These are phyloP conservation scores for Halocynthia roretzi DNA, from an alignment of 23 tunicate species.

Conservation along the genomic window DNA sequence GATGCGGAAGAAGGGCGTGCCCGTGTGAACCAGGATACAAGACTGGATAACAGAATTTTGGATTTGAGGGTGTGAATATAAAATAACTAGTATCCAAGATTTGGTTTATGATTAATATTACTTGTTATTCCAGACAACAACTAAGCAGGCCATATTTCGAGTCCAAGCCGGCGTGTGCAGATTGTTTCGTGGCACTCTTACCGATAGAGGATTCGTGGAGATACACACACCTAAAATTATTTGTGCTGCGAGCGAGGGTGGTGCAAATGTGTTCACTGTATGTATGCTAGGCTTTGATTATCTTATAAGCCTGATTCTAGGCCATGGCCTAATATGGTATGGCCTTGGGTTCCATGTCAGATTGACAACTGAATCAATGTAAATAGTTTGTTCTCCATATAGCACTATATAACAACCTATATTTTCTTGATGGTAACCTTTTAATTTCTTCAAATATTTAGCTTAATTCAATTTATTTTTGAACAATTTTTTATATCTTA, in stretches of 20 bases:
- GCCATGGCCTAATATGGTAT: no score
- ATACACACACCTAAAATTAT: slow-evolving; percentile 98
- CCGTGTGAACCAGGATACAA: slow-evolving; percentile 90
- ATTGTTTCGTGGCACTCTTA: slow-evolving; percentile 69
- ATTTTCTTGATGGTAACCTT: no score
- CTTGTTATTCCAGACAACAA: slow-evolving; percentile 54
- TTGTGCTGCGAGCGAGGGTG: slow-evolving; percentile 98
- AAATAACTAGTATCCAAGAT: background rate
- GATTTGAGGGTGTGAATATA: slow-evolving; percentile 63
- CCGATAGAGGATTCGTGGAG: slow-evolving; percentile 88
- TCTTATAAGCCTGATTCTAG: no score
- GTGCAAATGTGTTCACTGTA: slow-evolving; percentile 96
- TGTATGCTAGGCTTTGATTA: no score
- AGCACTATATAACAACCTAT: no score
- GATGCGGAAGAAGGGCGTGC: slow-evolving; percentile 62
- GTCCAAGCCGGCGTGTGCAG: slow-evolving; percentile 95
- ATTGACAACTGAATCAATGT: no score
- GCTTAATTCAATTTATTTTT: no score
- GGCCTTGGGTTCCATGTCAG: no score
- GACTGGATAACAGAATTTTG: slow-evolving; percentile 89
- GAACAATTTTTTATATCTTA: slow-evolving; percentile 1
- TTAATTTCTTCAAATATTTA: no score
- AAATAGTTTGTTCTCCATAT: no score
- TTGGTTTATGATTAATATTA: background rate
- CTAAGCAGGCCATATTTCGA: slow-evolving; percentile 98